These are phyloP conservation scores for Monopterus albus DNA, from an alignment of 2,113 vertebrate genomes.

Conservation along the genomic window DNA sequence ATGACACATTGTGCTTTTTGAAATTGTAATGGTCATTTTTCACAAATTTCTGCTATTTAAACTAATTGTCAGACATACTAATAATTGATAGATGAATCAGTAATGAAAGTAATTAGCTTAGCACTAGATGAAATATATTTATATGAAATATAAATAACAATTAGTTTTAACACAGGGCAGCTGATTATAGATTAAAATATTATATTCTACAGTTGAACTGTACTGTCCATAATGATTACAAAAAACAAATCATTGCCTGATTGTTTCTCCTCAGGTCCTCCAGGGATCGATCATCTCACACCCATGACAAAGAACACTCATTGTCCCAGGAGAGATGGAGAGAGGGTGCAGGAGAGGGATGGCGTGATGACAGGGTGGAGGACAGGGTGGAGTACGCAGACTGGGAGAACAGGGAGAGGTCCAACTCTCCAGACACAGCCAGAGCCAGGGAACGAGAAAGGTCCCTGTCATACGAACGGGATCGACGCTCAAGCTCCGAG, in stretches of 20 bases:
- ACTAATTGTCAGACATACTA: no score
- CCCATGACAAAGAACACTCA: constrained; percentile 70
- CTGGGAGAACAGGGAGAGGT: constrained; percentile 68
- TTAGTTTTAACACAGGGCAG: no score
- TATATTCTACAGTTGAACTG: no score
- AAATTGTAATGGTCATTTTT: no score
- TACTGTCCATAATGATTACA: no score
- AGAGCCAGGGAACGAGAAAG: constrained; percentile 72
- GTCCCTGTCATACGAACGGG: constrained; percentile 79
- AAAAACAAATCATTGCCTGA: background rate
- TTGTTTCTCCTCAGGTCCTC: constrained; percentile 45
- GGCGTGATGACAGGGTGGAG: constrained; percentile 46
- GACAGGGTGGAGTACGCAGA: constrained; percentile 41
- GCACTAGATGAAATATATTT: no score
- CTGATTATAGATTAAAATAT: no score
- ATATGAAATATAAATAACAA: no score
- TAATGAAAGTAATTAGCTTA: no score
- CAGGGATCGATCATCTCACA: constrained; percentile 75
- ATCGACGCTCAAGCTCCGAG: constrained; percentile 81
- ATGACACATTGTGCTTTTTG: no score
- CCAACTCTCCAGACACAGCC: constrained; percentile 69
- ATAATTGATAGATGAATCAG: no score
- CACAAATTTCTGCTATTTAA: no score
- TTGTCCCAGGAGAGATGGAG: constrained; percentile 67
- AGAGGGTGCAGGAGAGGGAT: constrained; percentile 60